Evolutionary conservation across 2,888 invertebrate species (phyloP), one percentile per base, ranked within the genome.

Genomic region (Trilocha varians): DNA sequence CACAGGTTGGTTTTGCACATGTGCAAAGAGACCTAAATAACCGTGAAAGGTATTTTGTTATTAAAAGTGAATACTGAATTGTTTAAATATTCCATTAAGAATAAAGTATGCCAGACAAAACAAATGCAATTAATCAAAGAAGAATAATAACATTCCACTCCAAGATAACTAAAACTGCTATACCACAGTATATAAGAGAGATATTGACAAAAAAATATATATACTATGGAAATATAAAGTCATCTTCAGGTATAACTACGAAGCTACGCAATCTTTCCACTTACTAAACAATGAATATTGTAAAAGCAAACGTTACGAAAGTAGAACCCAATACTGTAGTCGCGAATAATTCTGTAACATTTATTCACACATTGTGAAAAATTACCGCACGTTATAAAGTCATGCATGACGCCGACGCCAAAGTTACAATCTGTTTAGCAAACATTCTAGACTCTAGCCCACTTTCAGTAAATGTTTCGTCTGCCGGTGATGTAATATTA

Each of bases 381-480:
- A 49, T 45, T 42, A 47, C 33, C 43, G 42, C 36, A 38, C 36
- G 41, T 34, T 40, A 32, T 17, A 36, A 43, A 43, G 36, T 46
- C 38, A 40, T 43, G 40, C 41, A 18, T 44, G 35, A 46, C 38
- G 25, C 36, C 38, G 13, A 16, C 39, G 38, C 39, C 39, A 43
- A 36, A 32, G 35, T 34, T 6, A 35, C 16, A 42, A 39, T 43
- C 36, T 36, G 39, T 43, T 43, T 43, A 14, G 43, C 43, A 43
- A 43, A 43, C 25, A 36, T 25, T 6, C 25, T 25, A 5, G 18
- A 34, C 25, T 34, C 13, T 38, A 42, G 35, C 38, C 42, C 13
- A 42, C 42, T 35, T 42, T 42, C 34, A 32, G 32, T 14, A 17
- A 33, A 16, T 17, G 9, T 42, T 42, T 35, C 38, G 18, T 38